Percentiles rank a stretch among this genome's conserved stretches.
These are phyloP conservation scores for Leiothrix lutea DNA, from an alignment of 2,113 vertebrate genomes.

Conservation along the genomic window DNA sequence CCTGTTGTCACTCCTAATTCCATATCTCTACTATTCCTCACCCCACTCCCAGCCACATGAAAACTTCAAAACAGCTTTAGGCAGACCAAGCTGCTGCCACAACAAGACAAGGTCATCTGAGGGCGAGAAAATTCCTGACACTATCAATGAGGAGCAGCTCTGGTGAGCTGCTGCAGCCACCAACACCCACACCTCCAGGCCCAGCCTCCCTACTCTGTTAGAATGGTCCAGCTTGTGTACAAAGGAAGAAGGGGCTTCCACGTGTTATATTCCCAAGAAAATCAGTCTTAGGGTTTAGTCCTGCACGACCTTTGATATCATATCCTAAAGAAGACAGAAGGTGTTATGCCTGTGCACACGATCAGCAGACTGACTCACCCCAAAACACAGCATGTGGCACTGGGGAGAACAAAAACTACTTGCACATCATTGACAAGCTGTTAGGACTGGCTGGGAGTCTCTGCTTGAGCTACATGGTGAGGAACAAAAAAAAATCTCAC, in stretches of 20 bases:
- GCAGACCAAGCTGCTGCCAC: neutral
- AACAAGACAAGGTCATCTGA: neutral
- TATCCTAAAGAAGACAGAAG: neutral
- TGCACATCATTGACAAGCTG: neutral
- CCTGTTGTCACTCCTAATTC: neutral
- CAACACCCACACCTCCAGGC: neutral
- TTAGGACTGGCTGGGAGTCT: neutral
- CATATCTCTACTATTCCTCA: neutral
- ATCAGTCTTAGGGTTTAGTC: neutral
- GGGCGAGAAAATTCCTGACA: neutral
- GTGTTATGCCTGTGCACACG: neutral
- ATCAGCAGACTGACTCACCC: neutral
- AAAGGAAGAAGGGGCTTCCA: neutral
- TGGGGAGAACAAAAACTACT: neutral
- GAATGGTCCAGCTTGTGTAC: neutral
- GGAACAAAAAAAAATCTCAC: slow-evolving; percentile 5
- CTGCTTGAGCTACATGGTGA: neutral
- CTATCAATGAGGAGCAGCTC: neutral
- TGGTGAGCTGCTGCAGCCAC: neutral
- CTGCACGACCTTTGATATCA: neutral
- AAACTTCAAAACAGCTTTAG: neutral
- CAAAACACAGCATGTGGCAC: neutral
- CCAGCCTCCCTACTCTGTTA: neutral
- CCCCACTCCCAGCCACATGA: neutral
- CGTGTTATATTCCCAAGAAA: neutral